Percentiles rank a stretch among this genome's conserved stretches.
These are phyloP conservation scores for Cygnus atratus DNA, from an alignment of 2,113 vertebrate genomes.

Conservation along the genomic window DNA sequence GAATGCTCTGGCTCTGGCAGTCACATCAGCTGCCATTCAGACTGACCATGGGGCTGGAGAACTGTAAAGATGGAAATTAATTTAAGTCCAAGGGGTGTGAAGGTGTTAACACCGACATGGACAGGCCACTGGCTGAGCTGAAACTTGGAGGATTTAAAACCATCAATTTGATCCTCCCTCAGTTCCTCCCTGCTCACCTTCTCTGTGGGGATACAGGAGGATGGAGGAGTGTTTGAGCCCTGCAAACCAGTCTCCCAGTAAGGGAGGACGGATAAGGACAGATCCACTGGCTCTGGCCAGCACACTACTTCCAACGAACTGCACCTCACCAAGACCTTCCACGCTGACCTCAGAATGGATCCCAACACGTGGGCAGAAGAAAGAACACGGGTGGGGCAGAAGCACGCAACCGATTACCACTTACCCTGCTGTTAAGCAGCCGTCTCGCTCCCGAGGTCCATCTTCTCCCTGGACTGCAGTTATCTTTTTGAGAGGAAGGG, in stretches of 20 bases:
- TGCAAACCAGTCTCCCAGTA: not conserved
- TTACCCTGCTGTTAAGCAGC: slow-evolving; percentile 41
- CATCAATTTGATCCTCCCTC: not conserved
- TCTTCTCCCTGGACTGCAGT: not conserved
- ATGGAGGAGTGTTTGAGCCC: not conserved
- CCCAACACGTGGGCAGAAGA: not conserved
- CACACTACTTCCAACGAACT: not conserved
- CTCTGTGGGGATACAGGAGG: not conserved
- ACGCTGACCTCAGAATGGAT: not conserved
- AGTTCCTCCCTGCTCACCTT: not conserved
- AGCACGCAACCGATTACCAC: not conserved
- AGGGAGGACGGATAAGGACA: not conserved
- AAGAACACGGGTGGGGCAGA: not conserved
- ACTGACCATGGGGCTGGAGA: not conserved
- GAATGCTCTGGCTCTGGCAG: not conserved
- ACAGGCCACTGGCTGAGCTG: not conserved
- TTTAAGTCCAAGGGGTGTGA: not conserved
- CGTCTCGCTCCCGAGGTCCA: slow-evolving; percentile 4
- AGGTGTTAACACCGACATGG: not conserved
- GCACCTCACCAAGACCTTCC: not conserved
- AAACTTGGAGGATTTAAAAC: not conserved
- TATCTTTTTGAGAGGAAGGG: slow-evolving; percentile 10
- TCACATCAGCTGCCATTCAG: not conserved
- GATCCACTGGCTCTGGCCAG: not conserved
- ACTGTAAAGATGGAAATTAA: not conserved